phyloP scores from a whole-genome alignment of 53 echinoderm and acorn worm species.

The Holothuria leucospilota region DNA sequence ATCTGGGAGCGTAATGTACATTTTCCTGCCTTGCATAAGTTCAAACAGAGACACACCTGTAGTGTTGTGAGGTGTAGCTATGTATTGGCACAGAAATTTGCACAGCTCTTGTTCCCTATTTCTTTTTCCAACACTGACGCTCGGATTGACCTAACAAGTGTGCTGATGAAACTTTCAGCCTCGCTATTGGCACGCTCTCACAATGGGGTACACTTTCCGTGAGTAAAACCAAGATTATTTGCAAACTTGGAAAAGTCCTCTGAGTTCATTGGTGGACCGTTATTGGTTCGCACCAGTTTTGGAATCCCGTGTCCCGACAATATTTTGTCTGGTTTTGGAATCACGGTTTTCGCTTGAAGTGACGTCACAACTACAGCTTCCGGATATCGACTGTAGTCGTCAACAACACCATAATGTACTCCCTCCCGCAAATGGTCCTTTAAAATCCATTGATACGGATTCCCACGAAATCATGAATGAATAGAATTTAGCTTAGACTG shows the following conservation, averaged over 20 bases:
- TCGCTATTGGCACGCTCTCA: slow-evolving; percentile 78
- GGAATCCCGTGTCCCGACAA: slow-evolving; percentile 75
- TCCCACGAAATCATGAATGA: no score
- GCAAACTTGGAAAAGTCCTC: slow-evolving; percentile 67
- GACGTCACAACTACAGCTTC: slow-evolving; percentile 67
- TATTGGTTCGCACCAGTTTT: slow-evolving; percentile 64
- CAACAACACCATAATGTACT: slow-evolving; percentile 77
- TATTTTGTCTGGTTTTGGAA: slow-evolving; percentile 72
- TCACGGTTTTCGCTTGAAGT: slow-evolving; percentile 63
- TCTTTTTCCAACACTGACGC: slow-evolving; percentile 45
- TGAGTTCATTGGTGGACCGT: slow-evolving; percentile 76
- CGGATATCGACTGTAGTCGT: slow-evolving; percentile 77
- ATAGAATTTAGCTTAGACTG: no score
- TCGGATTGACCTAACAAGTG: slow-evolving; percentile 58
- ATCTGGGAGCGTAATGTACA: slow-evolving; percentile 22
- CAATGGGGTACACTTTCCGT: slow-evolving; percentile 64
- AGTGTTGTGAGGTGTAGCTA: slow-evolving; percentile 63
- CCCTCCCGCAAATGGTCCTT: slow-evolving; percentile 44
- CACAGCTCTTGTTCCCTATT: slow-evolving; percentile 57
- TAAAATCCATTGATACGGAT: slow-evolving; percentile 31
- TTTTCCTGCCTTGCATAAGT: slow-evolving; percentile 43
- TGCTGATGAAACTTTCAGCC: slow-evolving; percentile 68
- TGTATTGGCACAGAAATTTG: slow-evolving; percentile 57
- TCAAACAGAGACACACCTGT: slow-evolving; percentile 49
- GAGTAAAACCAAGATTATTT: slow-evolving; percentile 69